These are phyloP conservation scores for Melieria picta DNA, from an alignment of 2,888 invertebrate species.

Conservation along the genomic window DNA sequence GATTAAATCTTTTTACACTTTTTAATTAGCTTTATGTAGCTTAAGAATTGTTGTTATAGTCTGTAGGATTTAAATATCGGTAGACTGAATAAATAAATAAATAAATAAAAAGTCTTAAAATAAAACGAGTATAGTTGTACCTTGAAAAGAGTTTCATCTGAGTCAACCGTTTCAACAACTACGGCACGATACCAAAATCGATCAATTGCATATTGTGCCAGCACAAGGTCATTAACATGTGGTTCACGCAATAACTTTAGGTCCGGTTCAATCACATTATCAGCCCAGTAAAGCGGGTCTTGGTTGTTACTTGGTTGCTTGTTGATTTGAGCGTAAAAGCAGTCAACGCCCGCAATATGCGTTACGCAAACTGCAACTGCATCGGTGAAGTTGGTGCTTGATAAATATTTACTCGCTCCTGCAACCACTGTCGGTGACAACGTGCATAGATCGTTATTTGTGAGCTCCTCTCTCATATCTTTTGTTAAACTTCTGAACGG, in stretches of 20 bases:
- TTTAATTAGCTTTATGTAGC: too few species aligned
- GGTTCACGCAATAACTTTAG: conserved; percentile 31
- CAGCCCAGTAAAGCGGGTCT: conserved; percentile 41
- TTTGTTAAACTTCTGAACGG: too few species aligned
- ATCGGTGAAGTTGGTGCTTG: too few species aligned
- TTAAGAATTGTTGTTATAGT: too few species aligned
- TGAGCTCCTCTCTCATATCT: too few species aligned
- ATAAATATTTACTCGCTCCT: too few species aligned
- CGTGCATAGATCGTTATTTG: too few species aligned
- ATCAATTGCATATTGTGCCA: conserved; percentile 43
- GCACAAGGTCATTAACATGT: conserved; percentile 38
- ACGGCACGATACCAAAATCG: conserved; percentile 46
- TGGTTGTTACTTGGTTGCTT: conserved; percentile 16
- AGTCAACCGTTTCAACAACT: conserved; percentile 31
- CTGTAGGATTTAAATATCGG: too few species aligned
- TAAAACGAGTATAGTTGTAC: conserved; percentile 9
- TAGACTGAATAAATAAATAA: too few species aligned
- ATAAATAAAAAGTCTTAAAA: too few species aligned
- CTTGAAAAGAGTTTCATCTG: conserved; percentile 16
- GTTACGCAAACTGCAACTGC: conserved; percentile 20
- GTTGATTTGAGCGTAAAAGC: conserved; percentile 43
- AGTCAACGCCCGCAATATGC: conserved; percentile 38
- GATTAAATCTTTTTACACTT: too few species aligned
- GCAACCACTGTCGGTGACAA: too few species aligned
- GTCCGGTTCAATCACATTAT: conserved; percentile 27